These are phyloP conservation scores for Myiagra hebetior DNA, from an alignment of 2,113 vertebrate genomes.

Conservation along the genomic window DNA sequence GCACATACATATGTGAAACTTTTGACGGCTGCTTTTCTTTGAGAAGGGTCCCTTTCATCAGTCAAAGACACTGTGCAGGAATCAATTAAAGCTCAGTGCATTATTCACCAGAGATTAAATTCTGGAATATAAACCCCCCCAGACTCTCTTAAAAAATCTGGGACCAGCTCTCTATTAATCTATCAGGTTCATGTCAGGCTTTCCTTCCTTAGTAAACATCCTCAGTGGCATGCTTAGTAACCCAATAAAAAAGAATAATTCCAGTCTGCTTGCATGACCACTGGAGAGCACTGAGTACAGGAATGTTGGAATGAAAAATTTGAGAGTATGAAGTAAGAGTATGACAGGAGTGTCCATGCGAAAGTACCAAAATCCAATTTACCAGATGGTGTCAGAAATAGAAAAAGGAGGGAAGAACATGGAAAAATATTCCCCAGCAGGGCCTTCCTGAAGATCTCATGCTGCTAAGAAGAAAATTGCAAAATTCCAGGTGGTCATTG, in stretches of 20 bases:
- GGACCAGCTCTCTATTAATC: slow-evolving; percentile 26
- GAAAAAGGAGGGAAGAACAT: background rate
- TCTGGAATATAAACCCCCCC: slow-evolving; percentile 51
- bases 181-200: slow-evolving; percentile 48
- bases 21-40: slow-evolving; percentile 16
- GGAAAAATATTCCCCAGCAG: background rate
- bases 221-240: slow-evolving; percentile 23
- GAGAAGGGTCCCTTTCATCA: slow-evolving; percentile 56
- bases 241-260: slow-evolving; percentile 40
- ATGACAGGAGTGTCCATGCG: background rate
- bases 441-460: slow-evolving; percentile 5
- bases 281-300: background rate
- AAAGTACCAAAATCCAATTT: slow-evolving; percentile 27
- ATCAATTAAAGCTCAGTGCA: slow-evolving; percentile 52
- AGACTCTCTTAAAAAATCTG: slow-evolving; percentile 57
- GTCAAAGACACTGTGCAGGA: slow-evolving; percentile 58
- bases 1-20: slow-evolving; percentile 2
- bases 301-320: background rate
- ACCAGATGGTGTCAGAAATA: slow-evolving; percentile 19
- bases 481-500: slow-evolving; percentile 16
- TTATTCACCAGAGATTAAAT: slow-evolving; percentile 60
- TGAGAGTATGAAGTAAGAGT: background rate
- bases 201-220: slow-evolving; percentile 55
- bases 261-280: slow-evolving; percentile 1
- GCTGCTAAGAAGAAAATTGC: background rate